Conservation (phyloP, 2,113 vertebrate genomes). For the Pundamilia nyererei region DNA sequence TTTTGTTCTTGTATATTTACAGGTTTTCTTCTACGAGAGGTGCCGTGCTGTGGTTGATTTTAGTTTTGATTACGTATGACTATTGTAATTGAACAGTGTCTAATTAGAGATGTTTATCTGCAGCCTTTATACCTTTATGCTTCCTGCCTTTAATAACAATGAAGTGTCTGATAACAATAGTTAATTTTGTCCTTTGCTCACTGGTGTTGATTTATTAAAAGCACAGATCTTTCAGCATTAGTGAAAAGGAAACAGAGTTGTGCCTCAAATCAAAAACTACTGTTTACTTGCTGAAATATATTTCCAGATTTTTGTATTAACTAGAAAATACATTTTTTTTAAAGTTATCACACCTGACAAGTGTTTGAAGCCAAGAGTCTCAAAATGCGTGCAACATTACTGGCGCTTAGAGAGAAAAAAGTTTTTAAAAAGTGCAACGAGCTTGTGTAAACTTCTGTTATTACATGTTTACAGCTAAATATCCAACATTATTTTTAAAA, state of each 20-base stretch:
- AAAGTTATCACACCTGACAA: neutral
- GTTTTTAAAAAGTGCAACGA: neutral
- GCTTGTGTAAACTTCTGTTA: neutral
- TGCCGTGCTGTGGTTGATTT: neutral
- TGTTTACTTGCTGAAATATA: neutral
- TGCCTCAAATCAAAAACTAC: neutral
- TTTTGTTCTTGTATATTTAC: neutral
- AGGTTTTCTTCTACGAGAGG: neutral
- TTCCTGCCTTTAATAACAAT: neutral
- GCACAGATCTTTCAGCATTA: neutral
- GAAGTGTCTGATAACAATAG: neutral
- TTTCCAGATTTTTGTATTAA: neutral
- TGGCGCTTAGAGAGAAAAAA: neutral
- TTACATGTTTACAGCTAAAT: neutral
- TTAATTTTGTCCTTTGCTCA: neutral
- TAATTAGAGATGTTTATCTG: neutral
- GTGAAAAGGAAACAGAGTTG: neutral
- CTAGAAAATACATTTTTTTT: accelerated
- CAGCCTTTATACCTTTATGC: neutral
- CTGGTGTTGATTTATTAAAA: neutral
- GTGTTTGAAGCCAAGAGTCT: neutral
- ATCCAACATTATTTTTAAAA: accelerated
- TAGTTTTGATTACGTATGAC: neutral
- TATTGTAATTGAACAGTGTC: neutral
- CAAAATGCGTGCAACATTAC: neutral